Base-by-base conservation (phyloP, 2,113 vertebrate species). In the Varanus komodoensis region DNA sequence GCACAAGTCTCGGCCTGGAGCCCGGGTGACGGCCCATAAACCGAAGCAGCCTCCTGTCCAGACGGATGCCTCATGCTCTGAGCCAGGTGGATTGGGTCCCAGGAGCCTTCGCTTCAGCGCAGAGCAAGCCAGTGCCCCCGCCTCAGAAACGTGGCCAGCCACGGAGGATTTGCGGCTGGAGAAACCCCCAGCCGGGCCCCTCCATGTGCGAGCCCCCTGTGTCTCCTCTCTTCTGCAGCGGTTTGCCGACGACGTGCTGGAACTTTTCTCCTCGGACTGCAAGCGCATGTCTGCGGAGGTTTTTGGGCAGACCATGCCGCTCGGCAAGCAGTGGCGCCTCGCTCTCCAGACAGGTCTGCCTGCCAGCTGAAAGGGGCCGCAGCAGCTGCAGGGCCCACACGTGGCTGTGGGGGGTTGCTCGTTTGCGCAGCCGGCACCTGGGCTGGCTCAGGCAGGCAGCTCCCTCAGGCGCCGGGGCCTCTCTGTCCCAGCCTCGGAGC, bases 301-400 rank as follows among this genome's bases (percentile, higher is more conserved):
- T 94, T 98, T 98, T 1, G 90, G 97, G 48, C 98, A 96, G 92
- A 98, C 96, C 0, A 98, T 98, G 98, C 98, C 98, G 0, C 94
- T 97, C 91, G 97, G 97, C 82, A 96, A 94, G 79, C 97, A 98
- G 92, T 98, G 98, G 98, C 96, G 97, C 89, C 87, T 95, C 0
- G 95, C 93, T 48, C 96, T 93, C 34, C 97, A 94, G 0, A 87
- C 95, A 1, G 97, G 98, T 95, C 44, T 2, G 4, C 0, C 19
- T 29, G 32, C 5, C 2, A 5, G 27, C 15, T 1, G 23, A 29
- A 29, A 2, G 61, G 38, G 25, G 25, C 38, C 38, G 38, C 3
- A 3, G 38, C 38, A 3, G 38, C 38, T 44, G 38, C 38, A 3
- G 38, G 38, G 38, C 12, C 29, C 7, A 8, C 29, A 14, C 27